These are phyloP conservation scores for Macroramphosus scolopax DNA, from an alignment of 2,797 vertebrate genomes.

Conservation along the genomic window DNA sequence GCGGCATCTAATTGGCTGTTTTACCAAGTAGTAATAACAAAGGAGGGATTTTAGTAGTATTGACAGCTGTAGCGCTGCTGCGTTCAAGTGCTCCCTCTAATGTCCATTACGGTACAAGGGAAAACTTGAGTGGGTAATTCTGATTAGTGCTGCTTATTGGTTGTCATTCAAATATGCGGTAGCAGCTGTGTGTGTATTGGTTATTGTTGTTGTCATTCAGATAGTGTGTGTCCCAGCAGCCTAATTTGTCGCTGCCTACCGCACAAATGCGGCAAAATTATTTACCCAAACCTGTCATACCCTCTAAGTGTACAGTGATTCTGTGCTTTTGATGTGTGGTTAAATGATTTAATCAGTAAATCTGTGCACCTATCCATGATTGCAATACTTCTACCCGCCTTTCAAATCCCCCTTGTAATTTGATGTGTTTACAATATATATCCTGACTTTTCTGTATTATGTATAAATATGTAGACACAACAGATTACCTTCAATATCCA, in stretches of 20 bases:
- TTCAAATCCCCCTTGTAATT: no score
- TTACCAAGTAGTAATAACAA: neutral
- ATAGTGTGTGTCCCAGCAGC: neutral
- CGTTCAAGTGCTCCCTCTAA: conserved; percentile 27
- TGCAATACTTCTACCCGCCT: no score
- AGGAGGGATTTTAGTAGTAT: neutral
- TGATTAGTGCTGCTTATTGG: neutral
- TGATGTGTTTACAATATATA: neutral
- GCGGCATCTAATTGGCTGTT: neutral
- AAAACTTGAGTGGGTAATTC: neutral
- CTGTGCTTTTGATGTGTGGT: no score
- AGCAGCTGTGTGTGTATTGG: no score
- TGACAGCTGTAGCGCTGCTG: conserved; percentile 25
- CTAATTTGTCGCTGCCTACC: no score
- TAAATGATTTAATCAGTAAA: no score
- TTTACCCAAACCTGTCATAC: neutral
- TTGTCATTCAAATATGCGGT: neutral
- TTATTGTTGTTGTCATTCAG: neutral
- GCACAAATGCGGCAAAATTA: neutral
- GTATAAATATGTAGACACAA: neutral
- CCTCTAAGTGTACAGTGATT: no score
- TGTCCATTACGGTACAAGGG: neutral
- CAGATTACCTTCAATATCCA: neutral
- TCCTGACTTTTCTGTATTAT: neutral
- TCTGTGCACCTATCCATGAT: no score